Conservation (phyloP, 2,797 vertebrate genomes). For the Gymnoscopelus braueri region DNA sequence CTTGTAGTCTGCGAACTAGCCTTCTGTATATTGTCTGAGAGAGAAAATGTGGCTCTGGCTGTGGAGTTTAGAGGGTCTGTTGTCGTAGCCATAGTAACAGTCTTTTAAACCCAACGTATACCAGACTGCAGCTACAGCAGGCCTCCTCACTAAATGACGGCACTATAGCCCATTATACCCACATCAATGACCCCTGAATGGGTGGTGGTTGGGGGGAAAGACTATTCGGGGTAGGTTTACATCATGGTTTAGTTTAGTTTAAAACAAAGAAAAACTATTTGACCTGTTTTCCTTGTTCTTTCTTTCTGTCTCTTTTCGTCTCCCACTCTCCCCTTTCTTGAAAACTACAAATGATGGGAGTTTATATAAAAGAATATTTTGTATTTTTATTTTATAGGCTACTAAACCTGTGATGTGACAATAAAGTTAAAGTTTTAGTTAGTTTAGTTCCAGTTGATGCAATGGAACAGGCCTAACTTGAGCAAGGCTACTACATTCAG, state of each 20-base stretch:
- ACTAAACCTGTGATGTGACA: too few species aligned
- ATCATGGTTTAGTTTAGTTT: conserved; percentile 1
- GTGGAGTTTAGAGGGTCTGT: conserved; percentile 66
- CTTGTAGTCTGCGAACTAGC: conserved; percentile 17
- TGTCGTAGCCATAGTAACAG: conserved; percentile 73
- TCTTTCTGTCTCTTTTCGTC: too few species aligned
- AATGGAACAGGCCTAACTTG: too few species aligned
- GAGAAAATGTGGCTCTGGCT: conserved; percentile 36
- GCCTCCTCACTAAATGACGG: conserved; percentile 2
- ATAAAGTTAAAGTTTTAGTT: too few species aligned
- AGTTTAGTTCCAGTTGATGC: too few species aligned
- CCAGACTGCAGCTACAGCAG: conserved; percentile 28
- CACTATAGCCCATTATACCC: too few species aligned
- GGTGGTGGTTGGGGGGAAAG: background rate
- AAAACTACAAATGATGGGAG: too few species aligned
- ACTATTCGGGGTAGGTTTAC: background rate
- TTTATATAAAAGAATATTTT: too few species aligned
- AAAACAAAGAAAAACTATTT: background rate
- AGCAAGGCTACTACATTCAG: too few species aligned
- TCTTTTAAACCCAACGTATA: conserved; percentile 13
- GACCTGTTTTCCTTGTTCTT: too few species aligned
- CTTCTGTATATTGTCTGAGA: conserved; percentile 19
- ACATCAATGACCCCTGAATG: background rate
- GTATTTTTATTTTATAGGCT: too few species aligned
- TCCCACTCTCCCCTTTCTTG: too few species aligned